A percentile compares a stretch with the other conserved stretches of the same genome.
phyloP scores from a whole-genome alignment of 2,113 vertebrate species.

The Poecilia latipinna region DNA sequence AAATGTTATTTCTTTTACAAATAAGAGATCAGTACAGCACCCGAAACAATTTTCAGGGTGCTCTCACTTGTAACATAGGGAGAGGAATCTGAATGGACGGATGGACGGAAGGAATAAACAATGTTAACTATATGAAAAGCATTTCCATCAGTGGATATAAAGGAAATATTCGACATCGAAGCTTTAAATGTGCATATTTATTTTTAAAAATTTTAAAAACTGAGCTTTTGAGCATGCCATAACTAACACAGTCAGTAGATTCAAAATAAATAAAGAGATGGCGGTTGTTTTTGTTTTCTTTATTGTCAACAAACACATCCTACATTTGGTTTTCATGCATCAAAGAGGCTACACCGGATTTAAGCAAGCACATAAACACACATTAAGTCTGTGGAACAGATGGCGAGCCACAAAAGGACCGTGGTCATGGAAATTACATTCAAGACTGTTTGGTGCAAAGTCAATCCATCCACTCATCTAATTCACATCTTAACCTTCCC shows the following conservation, averaged over 20 bases:
- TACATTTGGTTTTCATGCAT: conserved; percentile 52
- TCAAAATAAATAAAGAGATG: not conserved
- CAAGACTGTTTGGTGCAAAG: conserved; percentile 31
- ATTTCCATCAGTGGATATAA: not conserved
- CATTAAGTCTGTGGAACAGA: not conserved
- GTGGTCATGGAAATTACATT: conserved; percentile 46
- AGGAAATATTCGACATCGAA: not conserved
- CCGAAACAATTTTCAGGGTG: too few species aligned
- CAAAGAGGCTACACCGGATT: conserved; percentile 11
- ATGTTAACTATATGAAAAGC: too few species aligned
- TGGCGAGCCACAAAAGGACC: conserved; percentile 11
- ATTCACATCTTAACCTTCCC: not conserved
- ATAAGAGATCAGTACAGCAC: too few species aligned
- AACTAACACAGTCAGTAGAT: too few species aligned
- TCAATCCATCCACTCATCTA: conserved; percentile 11
- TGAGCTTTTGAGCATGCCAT: too few species aligned
- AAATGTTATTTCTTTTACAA: too few species aligned
- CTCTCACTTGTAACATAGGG: too few species aligned
- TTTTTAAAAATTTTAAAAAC: too few species aligned
- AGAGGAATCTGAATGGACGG: not conserved
- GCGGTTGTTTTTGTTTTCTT: conserved; percentile 35
- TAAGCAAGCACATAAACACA: conserved; percentile 24
- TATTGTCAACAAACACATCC: conserved; percentile 26
- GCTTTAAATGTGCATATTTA: not conserved
- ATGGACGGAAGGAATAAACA: not conserved